Percentiles rank a stretch among this genome's conserved stretches.
Conservation (phyloP, 2,888 invertebrate species). For the Hydrotaea cyrtoneurina region DNA sequence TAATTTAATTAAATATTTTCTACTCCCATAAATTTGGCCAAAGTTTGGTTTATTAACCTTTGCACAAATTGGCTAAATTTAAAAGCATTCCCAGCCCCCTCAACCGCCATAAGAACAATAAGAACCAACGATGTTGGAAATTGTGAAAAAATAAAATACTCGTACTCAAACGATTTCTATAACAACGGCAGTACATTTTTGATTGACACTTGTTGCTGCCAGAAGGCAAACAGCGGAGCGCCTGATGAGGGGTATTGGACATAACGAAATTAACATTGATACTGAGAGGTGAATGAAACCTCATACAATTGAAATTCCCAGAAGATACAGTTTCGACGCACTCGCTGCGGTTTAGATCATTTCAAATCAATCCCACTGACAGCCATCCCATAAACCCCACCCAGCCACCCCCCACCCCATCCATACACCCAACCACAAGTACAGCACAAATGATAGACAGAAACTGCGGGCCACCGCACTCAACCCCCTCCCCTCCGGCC, state of each 20-base stretch:
- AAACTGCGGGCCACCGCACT: not conserved
- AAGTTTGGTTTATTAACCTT: slow-evolving; percentile 8
- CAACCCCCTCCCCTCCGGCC: not conserved
- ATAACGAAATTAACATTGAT: not conserved
- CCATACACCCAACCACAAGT: not conserved
- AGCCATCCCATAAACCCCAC: not conserved
- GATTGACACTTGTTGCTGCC: slow-evolving; percentile 36
- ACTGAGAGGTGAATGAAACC: slow-evolving; percentile 5
- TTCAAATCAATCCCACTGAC: slow-evolving; percentile 17
- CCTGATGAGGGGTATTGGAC: not conserved
- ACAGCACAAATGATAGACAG: not conserved
- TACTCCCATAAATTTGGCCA: too few relatives aligned
- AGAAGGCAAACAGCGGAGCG: not conserved
- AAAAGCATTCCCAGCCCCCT: not conserved
- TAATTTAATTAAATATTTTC: too few relatives aligned
- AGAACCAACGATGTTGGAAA: too few relatives aligned
- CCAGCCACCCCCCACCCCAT: too few relatives aligned
- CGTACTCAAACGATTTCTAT: not conserved
- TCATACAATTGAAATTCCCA: slow-evolving; percentile 21
- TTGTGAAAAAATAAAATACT: not conserved
- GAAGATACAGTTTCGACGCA: not conserved
- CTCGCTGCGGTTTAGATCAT: not conserved
- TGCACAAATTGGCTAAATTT: not conserved
- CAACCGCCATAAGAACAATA: too few relatives aligned
- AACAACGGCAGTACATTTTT: not conserved